Conservation (phyloP, 2,888 invertebrate genomes). For the Pterobdella sp. region DNA sequence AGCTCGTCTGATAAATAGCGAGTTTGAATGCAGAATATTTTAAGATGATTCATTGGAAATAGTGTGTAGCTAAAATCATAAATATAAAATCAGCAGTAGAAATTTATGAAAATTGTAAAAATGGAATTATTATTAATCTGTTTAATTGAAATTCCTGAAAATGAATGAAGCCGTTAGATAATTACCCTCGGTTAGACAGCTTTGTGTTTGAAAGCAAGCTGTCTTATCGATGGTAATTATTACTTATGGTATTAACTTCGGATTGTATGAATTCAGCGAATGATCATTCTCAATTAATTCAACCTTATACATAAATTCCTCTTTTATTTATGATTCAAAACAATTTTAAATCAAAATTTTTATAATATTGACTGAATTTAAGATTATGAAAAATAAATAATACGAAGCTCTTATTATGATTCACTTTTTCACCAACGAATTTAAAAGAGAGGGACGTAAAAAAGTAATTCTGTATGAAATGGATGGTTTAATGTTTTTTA, state of each 20-base stretch:
- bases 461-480: not conserved
- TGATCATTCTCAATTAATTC: not conserved
- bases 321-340: not conserved
- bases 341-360: not conserved
- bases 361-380: no score
- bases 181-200: constrained; percentile 1
- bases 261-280: not conserved
- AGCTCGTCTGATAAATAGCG: no score
- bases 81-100: no score
- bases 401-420: no score
- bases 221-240: not conserved
- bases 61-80: no score
- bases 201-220: not conserved
- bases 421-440: no score
- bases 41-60: no score
- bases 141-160: not conserved
- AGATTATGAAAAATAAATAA: not conserved
- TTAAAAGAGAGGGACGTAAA: no score
- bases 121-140: no score
- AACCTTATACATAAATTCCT: not conserved
- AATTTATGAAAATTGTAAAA: no score
- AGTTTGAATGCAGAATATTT: no score
- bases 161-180: not conserved
- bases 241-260: not conserved
- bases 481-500: not conserved